Conservation (phyloP, 2,888 invertebrate genomes). For the Aspidiotus destructor region DNA sequence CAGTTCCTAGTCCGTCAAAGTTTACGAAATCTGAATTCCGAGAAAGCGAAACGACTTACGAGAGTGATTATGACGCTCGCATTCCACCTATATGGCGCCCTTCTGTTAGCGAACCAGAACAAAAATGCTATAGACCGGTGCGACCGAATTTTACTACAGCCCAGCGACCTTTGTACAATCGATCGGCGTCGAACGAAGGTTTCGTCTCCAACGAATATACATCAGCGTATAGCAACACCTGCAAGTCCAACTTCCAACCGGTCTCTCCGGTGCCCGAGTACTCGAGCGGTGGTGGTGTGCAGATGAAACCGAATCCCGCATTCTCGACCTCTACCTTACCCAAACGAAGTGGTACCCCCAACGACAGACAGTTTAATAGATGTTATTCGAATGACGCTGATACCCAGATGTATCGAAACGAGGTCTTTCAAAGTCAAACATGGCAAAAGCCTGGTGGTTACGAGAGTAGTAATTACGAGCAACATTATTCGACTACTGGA, state of each 20-base stretch:
- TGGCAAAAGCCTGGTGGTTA: background rate
- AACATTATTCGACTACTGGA: conserved; percentile 12
- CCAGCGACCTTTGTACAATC: background rate
- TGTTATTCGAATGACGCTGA: conserved; percentile 6
- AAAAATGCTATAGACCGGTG: conserved; percentile 50
- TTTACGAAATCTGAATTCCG: conserved; percentile 56
- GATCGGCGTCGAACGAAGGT: background rate
- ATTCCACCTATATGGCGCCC: conserved; percentile 55
- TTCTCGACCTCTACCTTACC: background rate
- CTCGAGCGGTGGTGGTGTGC: background rate
- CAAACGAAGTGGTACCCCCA: background rate
- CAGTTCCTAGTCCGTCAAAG: conserved; percentile 53
- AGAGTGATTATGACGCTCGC: conserved; percentile 56
- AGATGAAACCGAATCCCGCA: conserved; percentile 11
- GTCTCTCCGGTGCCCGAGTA: conserved; percentile 19
- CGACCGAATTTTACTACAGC: conserved; percentile 49
- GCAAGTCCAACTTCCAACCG: conserved; percentile 20
- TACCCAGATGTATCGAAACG: background rate
- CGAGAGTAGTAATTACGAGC: conserved; percentile 21
- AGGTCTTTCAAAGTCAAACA: conserved; percentile 1
- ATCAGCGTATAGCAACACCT: background rate
- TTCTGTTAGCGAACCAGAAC: conserved; percentile 46
- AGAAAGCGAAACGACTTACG: conserved; percentile 54
- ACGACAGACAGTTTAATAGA: conserved; percentile 1
- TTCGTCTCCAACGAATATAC: background rate